phyloP scores from a whole-genome alignment of 2,888 invertebrate genomes.

The Meganola albula region DNA sequence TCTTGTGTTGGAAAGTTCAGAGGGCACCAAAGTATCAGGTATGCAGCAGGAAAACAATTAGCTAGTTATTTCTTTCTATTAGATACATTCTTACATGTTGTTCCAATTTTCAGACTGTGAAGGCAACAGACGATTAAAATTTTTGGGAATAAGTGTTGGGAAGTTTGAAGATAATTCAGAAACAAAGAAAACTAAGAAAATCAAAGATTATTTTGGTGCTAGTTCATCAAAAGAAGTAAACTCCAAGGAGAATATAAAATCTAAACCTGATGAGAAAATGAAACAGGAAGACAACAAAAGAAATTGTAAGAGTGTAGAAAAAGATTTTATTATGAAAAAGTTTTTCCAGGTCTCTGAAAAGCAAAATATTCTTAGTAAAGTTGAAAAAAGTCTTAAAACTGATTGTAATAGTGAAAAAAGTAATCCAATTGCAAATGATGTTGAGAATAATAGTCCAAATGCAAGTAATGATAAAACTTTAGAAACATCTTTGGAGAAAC shows the following conservation, averaged over 20 bases:
- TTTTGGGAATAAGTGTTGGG: conserved; percentile 86
- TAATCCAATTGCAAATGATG: not conserved
- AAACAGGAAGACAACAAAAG: conserved; percentile 14
- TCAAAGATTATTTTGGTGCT: conserved; percentile 78
- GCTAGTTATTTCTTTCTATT: too few relatives aligned
- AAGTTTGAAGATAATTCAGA: conserved; percentile 83
- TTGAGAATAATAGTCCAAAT: not conserved
- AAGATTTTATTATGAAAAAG: conserved; percentile 50
- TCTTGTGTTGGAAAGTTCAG: conserved; percentile 80
- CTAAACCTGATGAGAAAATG: conserved; percentile 19
- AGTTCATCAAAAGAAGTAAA: conserved; percentile 48
- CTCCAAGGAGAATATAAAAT: too few relatives aligned
- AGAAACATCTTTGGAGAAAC: conserved; percentile 49
- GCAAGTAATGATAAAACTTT: conserved; percentile 18
- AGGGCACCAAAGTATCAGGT: conserved; percentile 59
- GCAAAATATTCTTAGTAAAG: not conserved
- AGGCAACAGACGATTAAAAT: conserved; percentile 58
- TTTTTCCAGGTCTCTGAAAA: conserved; percentile 34
- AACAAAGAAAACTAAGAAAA: conserved; percentile 72
- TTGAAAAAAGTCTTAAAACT: too few relatives aligned
- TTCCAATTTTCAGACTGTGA: conserved; percentile 50
- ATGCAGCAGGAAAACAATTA: too few relatives aligned
- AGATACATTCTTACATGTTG: too few relatives aligned
- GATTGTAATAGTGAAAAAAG: conserved; percentile 1
- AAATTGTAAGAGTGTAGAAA: conserved; percentile 32